Evolutionary conservation across 2,113 vertebrate species (phyloP), one percentile per base, ranked within the genome.

Genomic region (Rana temporaria): DNA sequence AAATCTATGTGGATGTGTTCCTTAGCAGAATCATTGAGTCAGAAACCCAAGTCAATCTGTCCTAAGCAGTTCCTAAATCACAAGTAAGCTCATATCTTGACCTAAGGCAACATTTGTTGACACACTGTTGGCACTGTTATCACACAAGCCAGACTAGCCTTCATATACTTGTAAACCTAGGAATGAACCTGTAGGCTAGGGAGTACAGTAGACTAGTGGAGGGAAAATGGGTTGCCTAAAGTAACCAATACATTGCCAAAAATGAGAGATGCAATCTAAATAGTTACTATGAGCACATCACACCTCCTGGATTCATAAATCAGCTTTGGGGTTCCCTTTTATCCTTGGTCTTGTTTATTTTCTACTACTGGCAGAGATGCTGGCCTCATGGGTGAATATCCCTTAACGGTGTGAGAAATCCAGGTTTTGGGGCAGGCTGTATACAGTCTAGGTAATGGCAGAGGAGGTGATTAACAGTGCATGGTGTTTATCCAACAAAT

Each of bases 391-490:
- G 74, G 59, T 77, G 74, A 77, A 53, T 77, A 64, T 77, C 59
- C 74, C 74, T 52, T 77, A 64, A 65, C 26, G 18, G 74, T 77
- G 74, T 78, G 75, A 14, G 62, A 53, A 48, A 38, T 62, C 24
- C 30, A 66, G 52, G 62, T 75, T 52, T 11, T 57, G 55, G 60
- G 32, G 53, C n/a, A 73, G 70, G 17, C 70, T 73, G 70, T 0
- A n/a, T n/a, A n/a, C n/a, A 15, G 30, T 34, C 71, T 74, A 74
- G 30, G 55, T 75, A 60, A 75, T 75, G 72, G 72, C 72, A 42
- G 56, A 17, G 57, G 56, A 17, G 57, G 32, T 74, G 70, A 74
- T 74, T 57, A 59, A 82, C 70, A 57, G 62, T 67, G 52, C 24
- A 26, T 59, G 53, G 63, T 56, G 55, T 76, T 20, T 59, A 34